Conservation (phyloP, 2,113 vertebrate species). For the Rostratula benghalensis region DNA sequence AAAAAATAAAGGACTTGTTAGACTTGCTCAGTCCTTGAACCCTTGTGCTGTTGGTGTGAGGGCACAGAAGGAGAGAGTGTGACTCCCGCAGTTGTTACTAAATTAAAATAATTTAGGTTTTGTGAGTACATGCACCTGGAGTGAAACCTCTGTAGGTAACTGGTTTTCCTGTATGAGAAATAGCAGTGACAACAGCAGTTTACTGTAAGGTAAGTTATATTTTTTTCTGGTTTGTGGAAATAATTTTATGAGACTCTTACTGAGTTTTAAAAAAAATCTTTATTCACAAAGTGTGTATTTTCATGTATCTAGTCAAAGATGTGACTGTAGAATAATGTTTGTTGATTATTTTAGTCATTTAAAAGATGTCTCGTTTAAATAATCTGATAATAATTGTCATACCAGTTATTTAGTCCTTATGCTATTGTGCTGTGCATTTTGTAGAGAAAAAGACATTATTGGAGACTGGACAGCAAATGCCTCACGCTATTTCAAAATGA, state of each 20-base stretch:
- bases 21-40: background rate
- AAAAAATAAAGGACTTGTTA: background rate
- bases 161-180: background rate
- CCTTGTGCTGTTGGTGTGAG: background rate
- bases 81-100: background rate
- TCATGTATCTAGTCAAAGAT: background rate
- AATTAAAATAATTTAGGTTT: background rate
- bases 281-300: background rate
- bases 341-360: background rate
- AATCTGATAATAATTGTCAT: background rate
- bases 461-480: conserved; percentile 97
- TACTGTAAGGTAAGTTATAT: background rate
- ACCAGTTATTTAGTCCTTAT: background rate
- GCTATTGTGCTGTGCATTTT: conserved; percentile 48
- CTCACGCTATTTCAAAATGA: conserved; percentile 97
- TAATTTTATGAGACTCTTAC: background rate
- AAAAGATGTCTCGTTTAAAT: background rate
- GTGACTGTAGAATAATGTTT: background rate
- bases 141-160: background rate
- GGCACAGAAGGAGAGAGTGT: background rate
- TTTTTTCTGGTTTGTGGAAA: background rate
- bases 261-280: background rate
- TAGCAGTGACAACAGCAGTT: too few species aligned
- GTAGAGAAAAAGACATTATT: conserved; percentile 97
- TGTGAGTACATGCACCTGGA: background rate